Percentiles rank a stretch among this genome's conserved stretches.
Evolutionary conservation across 2,113 vertebrate genomes (phyloP).

Genomic region (Eubucco bourcierii): DNA sequence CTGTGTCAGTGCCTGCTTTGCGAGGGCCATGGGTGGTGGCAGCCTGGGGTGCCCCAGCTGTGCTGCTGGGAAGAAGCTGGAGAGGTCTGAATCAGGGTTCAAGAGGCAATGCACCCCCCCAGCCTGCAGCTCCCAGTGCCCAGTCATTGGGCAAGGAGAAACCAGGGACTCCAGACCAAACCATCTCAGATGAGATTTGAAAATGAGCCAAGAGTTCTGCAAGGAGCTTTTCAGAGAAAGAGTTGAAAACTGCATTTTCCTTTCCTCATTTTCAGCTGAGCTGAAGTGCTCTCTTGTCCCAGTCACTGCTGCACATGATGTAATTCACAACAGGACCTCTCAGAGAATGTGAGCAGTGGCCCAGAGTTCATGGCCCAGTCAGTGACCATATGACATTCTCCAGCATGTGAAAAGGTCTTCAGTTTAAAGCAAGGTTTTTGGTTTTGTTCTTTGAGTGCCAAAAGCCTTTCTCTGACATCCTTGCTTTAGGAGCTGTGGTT

Average conservation of each 20-base stretch:
- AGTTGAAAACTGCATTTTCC: neutral
- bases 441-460: neutral
- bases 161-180: neutral
- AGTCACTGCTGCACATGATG: neutral
- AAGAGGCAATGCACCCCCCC: too few species aligned
- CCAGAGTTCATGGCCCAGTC: neutral
- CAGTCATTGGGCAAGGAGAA: neutral
- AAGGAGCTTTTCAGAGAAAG: neutral
- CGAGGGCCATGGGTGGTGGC: neutral
- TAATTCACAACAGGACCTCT: neutral
- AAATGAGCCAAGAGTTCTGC: neutral
- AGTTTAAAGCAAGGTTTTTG: neutral
- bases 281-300: neutral
- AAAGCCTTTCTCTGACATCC: neutral
- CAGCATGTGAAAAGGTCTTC: neutral
- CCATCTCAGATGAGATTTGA: neutral
- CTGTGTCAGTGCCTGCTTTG: neutral
- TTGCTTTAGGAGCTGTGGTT: neutral
- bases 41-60: neutral
- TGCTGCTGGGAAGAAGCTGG: neutral
- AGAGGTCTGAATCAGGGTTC: neutral
- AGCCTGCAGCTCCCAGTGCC: neutral
- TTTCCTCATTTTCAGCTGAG: neutral
- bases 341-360: neutral
- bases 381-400: neutral